phyloP scores from a whole-genome alignment of 1,140 invertebrate genomes.

The Mesaphorura yosii region DNA sequence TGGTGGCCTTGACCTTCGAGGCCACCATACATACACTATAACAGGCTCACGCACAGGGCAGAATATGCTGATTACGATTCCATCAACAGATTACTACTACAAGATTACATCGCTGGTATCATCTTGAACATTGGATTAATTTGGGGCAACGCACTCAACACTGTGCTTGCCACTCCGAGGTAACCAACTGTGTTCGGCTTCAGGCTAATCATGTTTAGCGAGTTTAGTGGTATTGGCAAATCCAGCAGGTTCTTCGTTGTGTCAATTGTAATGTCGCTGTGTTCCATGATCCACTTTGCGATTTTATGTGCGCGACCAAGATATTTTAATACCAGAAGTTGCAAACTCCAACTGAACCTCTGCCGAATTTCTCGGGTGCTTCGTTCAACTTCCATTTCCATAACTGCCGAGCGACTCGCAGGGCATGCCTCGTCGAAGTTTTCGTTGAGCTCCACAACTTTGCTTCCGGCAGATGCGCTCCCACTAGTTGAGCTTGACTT shows the following conservation, averaged over 20 bases:
- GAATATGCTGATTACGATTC: too few species aligned
- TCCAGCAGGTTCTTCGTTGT: conserved; percentile 75
- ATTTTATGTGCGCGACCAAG: conserved; percentile 24
- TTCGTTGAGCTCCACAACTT: conserved; percentile 17
- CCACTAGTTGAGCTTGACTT: too few species aligned
- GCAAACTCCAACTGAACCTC: not conserved
- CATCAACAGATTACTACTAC: too few species aligned
- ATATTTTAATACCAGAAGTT: not conserved
- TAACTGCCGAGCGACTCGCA: not conserved
- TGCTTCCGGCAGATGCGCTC: not conserved
- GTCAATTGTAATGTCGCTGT: conserved; percentile 61
- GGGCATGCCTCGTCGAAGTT: not conserved
- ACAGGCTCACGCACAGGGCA: too few species aligned
- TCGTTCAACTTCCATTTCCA: not conserved
- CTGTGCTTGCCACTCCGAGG: conserved; percentile 63
- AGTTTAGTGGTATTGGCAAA: conserved; percentile 66
- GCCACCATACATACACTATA: too few species aligned
- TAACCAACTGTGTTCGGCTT: conserved; percentile 61
- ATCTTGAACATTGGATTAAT: conserved; percentile 51
- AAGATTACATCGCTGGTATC: conserved; percentile 27
- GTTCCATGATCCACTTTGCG: conserved; percentile 42
- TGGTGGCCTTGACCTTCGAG: too few species aligned
- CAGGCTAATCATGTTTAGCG: conserved; percentile 58
- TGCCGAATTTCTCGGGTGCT: not conserved
- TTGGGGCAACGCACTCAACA: conserved; percentile 57